Evolutionary conservation across 2,113 vertebrate species (phyloP).

Genomic region (Jacana jacana): DNA sequence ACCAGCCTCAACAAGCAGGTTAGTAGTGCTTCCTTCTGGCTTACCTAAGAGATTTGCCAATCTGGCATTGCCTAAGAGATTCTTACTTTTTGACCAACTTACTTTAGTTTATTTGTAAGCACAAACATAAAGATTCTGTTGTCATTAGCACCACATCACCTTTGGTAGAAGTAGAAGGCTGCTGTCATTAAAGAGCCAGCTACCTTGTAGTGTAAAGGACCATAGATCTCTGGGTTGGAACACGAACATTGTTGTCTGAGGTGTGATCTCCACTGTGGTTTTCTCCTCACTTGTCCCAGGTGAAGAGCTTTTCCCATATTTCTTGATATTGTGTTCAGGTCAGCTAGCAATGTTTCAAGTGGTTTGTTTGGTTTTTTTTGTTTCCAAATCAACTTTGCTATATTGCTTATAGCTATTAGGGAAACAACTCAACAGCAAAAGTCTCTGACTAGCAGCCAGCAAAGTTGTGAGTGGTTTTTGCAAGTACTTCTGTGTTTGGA

Average conservation of each 20-base stretch:
- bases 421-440: background rate
- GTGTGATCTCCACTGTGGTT: background rate
- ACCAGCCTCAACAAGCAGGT: background rate
- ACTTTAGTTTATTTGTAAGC: background rate
- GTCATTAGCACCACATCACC: background rate
- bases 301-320: background rate
- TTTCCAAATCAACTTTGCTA: background rate
- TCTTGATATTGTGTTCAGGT: background rate
- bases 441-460: background rate
- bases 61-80: background rate
- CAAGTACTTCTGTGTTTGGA: slow-evolving; percentile 28
- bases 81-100: background rate
- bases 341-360: background rate
- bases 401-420: background rate
- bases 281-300: background rate
- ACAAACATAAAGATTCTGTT: background rate
- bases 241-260: background rate
- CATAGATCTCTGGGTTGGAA: background rate
- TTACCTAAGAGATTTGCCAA: no score
- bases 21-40: background rate
- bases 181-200: background rate
- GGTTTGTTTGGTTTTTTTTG: no score
- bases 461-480: slow-evolving; percentile 26
- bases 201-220: background rate
- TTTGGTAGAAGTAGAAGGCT: background rate